Conservation (phyloP, 2,113 vertebrate genomes). For the Ciconia stormi region DNA sequence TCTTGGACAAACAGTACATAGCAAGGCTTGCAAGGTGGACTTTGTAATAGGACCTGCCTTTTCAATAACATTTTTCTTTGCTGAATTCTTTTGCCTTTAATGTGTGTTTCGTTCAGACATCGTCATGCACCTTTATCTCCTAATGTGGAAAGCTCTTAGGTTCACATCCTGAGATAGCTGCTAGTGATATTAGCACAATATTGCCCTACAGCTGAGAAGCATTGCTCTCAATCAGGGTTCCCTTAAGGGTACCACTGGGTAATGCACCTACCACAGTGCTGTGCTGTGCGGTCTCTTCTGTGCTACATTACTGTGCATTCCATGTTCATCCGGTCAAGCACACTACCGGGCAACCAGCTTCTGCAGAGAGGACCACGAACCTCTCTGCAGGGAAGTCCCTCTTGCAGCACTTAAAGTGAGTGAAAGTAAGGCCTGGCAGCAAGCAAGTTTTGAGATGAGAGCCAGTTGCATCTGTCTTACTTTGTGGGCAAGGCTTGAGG, state of each 20-base stretch:
- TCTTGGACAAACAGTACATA: neutral
- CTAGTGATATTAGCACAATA: fast-evolving
- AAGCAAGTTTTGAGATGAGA: neutral
- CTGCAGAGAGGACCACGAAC: neutral
- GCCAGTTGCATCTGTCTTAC: neutral
- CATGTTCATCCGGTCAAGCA: neutral
- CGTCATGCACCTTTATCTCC: neutral
- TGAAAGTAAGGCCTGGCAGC: neutral
- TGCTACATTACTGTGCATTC: neutral
- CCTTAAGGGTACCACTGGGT: neutral
- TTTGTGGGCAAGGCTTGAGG: neutral
- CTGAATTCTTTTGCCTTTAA: neutral
- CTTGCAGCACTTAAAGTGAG: neutral
- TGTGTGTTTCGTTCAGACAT: neutral
- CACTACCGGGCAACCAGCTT: neutral
- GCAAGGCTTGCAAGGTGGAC: neutral
- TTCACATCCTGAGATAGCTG: neutral
- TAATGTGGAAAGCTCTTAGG: neutral
- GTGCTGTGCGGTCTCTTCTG: neutral
- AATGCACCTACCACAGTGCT: neutral
- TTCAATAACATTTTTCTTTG: neutral
- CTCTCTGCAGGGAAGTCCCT: neutral
- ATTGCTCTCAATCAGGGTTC: neutral
- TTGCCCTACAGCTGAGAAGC: neutral
- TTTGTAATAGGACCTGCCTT: neutral